Conservation (phyloP, 1,140 invertebrate species). For the Leptestheria dahalacensis region DNA sequence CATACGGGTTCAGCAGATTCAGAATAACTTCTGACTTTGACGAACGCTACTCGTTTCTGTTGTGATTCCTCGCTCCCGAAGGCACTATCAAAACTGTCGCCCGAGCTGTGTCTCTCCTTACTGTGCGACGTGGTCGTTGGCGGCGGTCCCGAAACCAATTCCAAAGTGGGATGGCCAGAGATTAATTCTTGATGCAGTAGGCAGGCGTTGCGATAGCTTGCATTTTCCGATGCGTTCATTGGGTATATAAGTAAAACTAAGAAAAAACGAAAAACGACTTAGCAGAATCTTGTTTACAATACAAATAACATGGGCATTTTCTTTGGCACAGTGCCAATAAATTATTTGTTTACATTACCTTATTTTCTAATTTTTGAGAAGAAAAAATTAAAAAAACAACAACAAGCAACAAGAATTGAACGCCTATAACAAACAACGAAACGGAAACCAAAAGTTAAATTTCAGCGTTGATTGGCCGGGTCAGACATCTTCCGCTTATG, state of each 20-base stretch:
- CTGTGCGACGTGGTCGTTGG: neutral
- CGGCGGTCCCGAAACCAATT: neutral
- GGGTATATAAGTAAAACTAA: neutral
- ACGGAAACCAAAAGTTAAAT: too few relatives aligned
- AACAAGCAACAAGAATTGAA: too few relatives aligned
- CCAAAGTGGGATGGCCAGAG: neutral
- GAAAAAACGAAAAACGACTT: neutral
- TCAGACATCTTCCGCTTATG: too few relatives aligned
- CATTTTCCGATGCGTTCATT: constrained; percentile 10
- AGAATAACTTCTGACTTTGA: neutral
- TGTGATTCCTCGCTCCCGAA: neutral
- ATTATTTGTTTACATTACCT: too few relatives aligned
- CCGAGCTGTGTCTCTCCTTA: neutral
- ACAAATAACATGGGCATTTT: neutral
- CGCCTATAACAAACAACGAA: too few relatives aligned
- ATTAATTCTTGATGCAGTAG: neutral
- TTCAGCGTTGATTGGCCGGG: too few relatives aligned
- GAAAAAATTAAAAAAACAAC: too few relatives aligned
- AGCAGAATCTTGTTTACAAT: neutral
- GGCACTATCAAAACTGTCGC: constrained; percentile 5
- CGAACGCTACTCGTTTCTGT: neutral
- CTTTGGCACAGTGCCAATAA: too few relatives aligned
- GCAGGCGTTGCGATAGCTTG: neutral
- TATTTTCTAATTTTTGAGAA: too few relatives aligned
- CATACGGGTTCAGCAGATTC: constrained; percentile 3